Evolutionary conservation across 2,113 vertebrate species (phyloP), one percentile per base, ranked within the genome.

Genomic region (Sardina pilchardus): DNA sequence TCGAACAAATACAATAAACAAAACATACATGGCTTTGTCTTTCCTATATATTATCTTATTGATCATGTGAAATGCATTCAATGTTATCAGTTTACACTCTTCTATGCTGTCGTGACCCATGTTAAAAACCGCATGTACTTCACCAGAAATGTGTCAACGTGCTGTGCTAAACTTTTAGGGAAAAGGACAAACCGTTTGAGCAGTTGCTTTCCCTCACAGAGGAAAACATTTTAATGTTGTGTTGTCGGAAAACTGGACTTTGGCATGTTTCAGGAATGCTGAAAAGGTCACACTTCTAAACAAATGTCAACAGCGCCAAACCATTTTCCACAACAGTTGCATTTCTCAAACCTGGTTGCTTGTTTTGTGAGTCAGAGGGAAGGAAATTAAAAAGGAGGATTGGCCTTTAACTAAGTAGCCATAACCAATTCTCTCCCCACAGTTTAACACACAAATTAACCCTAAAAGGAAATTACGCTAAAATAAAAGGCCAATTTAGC

Each of bases 281-380:
- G 36, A 78, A 83, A 83, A 83, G 82, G 53, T 67, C 82, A 83
- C 19, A 16, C 59, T 6, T 43, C n/a, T 39, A 83, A 67, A 43
- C 42, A 83, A 83, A 56, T 59, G 59, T 16, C 17, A 82, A 44
- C 82, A 42, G 12, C 24, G 59, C 17, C 21, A 43, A 83, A 83
- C 4, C 82, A 83, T 56, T 83, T 78, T 78, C 71, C 71, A 78
- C 71, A 34, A 36, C 10, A 78, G 30, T 78, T 78, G 71, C 71
- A 78, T 78, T 78, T 78, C 34, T 17, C 34, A 78, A 78, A 78
- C 71, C 71, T 19, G 14, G 71, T 36, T 78, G 71, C 34, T 78
- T 78, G 63, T 26, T 10, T 26, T 71, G 4, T 8, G n/a, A 26
- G 26, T n/a, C 71, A 21, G 71, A 14, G 4, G 26, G 67, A 7